Conservation (phyloP, 1,140 invertebrate species). For the Thrips palmi region DNA sequence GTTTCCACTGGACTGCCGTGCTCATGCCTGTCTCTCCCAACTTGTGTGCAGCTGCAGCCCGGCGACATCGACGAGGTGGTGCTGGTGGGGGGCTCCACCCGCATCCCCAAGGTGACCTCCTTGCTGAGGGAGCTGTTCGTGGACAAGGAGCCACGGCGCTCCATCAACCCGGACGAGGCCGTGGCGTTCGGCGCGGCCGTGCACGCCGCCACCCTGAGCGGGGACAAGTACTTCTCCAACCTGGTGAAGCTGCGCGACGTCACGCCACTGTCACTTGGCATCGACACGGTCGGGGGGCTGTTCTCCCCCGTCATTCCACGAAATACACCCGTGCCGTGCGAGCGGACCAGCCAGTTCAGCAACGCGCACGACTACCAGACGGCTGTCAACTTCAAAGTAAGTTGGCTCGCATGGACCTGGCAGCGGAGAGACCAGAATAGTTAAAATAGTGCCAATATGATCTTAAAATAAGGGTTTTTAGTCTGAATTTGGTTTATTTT, state of each 20-base stretch:
- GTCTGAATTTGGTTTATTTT: no score
- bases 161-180: constrained; percentile 24
- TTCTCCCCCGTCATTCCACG: constrained; percentile 31
- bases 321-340: constrained; percentile 45
- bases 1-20: no score
- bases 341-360: constrained; percentile 31
- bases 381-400: no score
- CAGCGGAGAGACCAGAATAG: no score
- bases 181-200: constrained; percentile 26
- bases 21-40: no score
- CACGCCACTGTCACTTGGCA: constrained; percentile 52
- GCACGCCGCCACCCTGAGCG: constrained; percentile 36
- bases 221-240: constrained; percentile 31
- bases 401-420: no score
- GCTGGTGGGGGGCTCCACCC: constrained; percentile 45
- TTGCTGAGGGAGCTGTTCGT: constrained; percentile 36
- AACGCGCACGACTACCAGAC: constrained; percentile 24
- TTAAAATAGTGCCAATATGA: no score
- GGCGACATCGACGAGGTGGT: constrained; percentile 41
- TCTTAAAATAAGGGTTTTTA: no score
- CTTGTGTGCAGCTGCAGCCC: no score
- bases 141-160: constrained; percentile 44
- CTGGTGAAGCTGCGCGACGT: constrained; percentile 51
- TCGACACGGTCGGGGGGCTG: constrained; percentile 42
- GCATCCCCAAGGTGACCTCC: constrained; percentile 29